phyloP scores from a whole-genome alignment of 2,888 invertebrate species.

The Alentia gelatinosa region DNA sequence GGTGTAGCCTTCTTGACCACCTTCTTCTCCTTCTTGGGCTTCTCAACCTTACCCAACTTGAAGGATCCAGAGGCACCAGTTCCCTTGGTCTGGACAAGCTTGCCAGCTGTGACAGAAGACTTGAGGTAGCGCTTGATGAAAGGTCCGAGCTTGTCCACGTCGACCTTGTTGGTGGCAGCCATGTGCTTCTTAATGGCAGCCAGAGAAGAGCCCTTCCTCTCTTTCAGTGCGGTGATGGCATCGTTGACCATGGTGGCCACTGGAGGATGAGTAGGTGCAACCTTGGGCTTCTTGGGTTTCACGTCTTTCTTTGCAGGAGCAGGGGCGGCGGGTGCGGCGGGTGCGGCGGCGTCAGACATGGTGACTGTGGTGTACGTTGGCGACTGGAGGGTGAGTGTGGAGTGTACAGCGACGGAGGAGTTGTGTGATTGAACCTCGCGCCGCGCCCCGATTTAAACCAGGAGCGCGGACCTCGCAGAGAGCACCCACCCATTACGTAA shows the following conservation, averaged over 20 bases:
- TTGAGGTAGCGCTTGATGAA: constrained; percentile 54
- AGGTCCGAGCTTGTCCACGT: constrained; percentile 29
- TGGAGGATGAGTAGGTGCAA: constrained; percentile 41
- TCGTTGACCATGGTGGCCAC: constrained; percentile 29
- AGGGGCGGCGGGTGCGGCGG: neutral
- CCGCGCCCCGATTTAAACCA: neutral
- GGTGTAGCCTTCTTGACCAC: constrained; percentile 44
- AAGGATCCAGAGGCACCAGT: constrained; percentile 54
- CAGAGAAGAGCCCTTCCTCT: constrained; percentile 50
- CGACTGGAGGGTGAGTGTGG: neutral
- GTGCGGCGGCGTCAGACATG: constrained; percentile 53
- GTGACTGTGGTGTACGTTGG: neutral
- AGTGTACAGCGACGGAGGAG: neutral
- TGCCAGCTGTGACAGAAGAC: constrained; percentile 36
- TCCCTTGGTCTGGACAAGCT: constrained; percentile 50
- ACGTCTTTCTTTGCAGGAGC: constrained; percentile 20
- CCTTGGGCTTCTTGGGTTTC: constrained; percentile 51
- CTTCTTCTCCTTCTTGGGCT: constrained; percentile 55
- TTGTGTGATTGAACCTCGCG: neutral
- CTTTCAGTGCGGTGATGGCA: constrained; percentile 41
- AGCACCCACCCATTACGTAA: neutral
- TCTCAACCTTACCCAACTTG: constrained; percentile 51
- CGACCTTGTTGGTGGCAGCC: constrained; percentile 53
- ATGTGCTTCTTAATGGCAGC: constrained; percentile 55
- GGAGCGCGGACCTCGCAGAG: constrained; percentile 39